Base-by-base conservation (phyloP, 2,888 invertebrate species). In the Vanessa cardui region DNA sequence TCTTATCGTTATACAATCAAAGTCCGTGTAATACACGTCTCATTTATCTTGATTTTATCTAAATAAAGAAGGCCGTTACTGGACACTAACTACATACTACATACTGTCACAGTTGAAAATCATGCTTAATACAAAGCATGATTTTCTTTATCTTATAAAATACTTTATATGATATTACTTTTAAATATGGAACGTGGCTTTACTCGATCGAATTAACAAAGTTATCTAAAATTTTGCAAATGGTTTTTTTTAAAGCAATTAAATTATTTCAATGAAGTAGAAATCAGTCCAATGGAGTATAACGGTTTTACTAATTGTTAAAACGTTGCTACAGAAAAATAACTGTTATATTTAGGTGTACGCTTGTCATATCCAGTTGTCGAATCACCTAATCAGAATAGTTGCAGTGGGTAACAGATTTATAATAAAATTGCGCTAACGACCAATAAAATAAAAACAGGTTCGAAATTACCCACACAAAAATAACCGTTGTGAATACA, bases 21-120 rank as follows among this genome's bases (percentile, higher is more conserved):
- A 16, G 16, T 21, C n/a, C 20, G 21, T 45, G 52, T 21, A n/a
- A 20, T 9, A 52, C 20, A 26, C 31, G 50, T 39, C 18, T 39
- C 33, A 39, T 50, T 52, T 62, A 54, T 54, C 62, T 62, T 20
- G 44, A 52, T 45, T 62, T 33, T 54, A 62, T 21, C 39, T 45
- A n/a, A 54, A 45, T n/a, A n/a, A 62, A 54, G 18, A 39, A 39
- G 56, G 56, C 18, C 39, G 9, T 56, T 39, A 56, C 56, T 56
- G 56, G 56, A 56, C 56, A 56, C n/a, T 56, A 8, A 56, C n/a
- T n/a, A n/a, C n/a, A n/a, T n/a, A n/a, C n/a, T n/a, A 39, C 39
- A 39, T 39, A 7, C 21, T 39, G n/a, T 31, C 1, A 39, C 33
- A 18, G 18, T 16, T 54, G 16, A 54, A 31, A 54, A 54, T 8